phyloP scores from a whole-genome alignment of 1,140 invertebrate genomes.

The Drosophila biarmipes region DNA sequence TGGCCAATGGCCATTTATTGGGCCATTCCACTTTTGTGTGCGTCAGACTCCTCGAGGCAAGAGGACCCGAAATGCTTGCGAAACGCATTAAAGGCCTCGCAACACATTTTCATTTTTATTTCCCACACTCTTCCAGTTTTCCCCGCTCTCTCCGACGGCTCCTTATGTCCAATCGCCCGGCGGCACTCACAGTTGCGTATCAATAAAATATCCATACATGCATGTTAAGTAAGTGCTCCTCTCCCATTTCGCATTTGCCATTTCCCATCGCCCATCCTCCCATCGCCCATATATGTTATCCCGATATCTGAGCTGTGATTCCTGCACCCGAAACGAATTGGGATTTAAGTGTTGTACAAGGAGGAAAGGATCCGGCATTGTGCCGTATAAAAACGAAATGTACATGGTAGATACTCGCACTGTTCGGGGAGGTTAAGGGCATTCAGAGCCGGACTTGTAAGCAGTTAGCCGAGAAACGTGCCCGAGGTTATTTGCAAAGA shows the following conservation, averaged over 20 bases:
- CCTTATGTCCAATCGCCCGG: constrained; percentile 38
- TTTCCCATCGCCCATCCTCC: background rate
- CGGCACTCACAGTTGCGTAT: constrained; percentile 70
- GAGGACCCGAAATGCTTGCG: constrained; percentile 44
- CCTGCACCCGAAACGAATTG: constrained; percentile 75
- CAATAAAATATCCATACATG: constrained; percentile 83
- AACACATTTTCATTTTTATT: constrained; percentile 63
- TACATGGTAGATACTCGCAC: background rate
- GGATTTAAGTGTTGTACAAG: constrained; percentile 81
- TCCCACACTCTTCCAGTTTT: constrained; percentile 26
- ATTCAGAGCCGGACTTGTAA: constrained; percentile 39
- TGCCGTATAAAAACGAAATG: constrained; percentile 73
- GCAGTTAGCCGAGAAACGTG: constrained; percentile 60
- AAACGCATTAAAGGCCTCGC: constrained; percentile 76
- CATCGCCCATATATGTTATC: no score
- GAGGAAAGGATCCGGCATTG: constrained; percentile 43
- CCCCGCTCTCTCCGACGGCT: background rate
- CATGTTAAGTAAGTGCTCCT: constrained; percentile 78
- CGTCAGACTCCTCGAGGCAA: constrained; percentile 36
- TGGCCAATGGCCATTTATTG: constrained; percentile 64
- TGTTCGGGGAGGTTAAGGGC: constrained; percentile 17
- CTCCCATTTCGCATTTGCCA: background rate
- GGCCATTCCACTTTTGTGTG: constrained; percentile 46
- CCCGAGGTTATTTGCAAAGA: constrained; percentile 50
- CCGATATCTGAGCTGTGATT: constrained; percentile 69